Evolutionary conservation across 2,888 invertebrate genomes (phyloP), one percentile per base, ranked within the genome.

Genomic region (Hemicrepidius hirtus): DNA sequence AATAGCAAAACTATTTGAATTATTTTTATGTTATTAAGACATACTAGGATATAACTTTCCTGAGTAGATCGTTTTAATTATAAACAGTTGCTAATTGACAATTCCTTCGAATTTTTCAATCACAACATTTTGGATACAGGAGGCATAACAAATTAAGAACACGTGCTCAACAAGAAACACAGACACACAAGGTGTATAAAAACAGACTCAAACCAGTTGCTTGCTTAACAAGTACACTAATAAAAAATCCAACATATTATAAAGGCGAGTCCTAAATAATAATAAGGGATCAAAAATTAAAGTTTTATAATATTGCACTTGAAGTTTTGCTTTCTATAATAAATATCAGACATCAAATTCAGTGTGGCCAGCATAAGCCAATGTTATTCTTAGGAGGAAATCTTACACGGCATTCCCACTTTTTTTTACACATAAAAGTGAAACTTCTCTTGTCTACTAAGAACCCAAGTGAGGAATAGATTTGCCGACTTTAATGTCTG

Each of bases 131-230:
- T 60, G 68, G 60, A 46, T 68, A 66, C 46, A 35, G 57, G 53
- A 62, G 65, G 55, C 60, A 64, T 74, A 74, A 74, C 74, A 74
- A 74, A 71, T 49, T 57, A 71, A 71, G 69, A 71, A 67, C 49
- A 67, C 59, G 70, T 70, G 70, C 63, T 41, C 44, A 71, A 71
- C 71, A 66, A 71, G 21, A 65, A 66, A 71, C 60, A 64, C 53
- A 71, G 53, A 66, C 74, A 75, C 70, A 70, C 65, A 32, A 63
- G 53, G 73, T 73, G 70, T 74, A 74, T 63, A 75, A 75, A 75
- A 75, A 75, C 72, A 75, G 68, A 75, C 68, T 71, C 63, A 74
- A 68, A 68, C 53, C 40, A 53, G 69, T 69, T 63, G 69, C 63
- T 69, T 63, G 40, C 44, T 55, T 69, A 69, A 69, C 69, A 53